These are phyloP conservation scores for Toxotes chatareus DNA, from an alignment of 2,113 vertebrate species.

Conservation along the genomic window DNA sequence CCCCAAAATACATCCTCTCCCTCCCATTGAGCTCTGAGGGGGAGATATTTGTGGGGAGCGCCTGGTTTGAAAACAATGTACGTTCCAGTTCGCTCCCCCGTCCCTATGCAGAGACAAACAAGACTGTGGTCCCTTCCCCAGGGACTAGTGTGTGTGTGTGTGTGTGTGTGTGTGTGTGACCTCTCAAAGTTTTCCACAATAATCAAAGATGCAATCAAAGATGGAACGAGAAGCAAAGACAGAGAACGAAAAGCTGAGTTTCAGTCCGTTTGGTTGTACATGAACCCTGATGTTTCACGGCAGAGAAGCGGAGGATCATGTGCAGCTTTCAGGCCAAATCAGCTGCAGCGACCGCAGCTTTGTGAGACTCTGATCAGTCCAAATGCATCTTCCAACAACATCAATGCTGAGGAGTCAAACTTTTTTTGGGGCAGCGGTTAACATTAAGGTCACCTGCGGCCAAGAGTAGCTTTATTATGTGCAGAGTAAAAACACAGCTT, in stretches of 20 bases:
- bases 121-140: constrained; percentile 66
- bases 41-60: constrained; percentile 71
- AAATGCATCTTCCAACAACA: neutral
- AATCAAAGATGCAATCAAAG: constrained; percentile 59
- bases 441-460: constrained; percentile 1
- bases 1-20: constrained; percentile 34
- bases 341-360: constrained; percentile 8
- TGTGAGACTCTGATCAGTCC: neutral
- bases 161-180: constrained; percentile 5
- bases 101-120: constrained; percentile 66
- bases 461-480: neutral
- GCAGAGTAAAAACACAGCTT: no score
- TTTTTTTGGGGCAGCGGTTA: neutral
- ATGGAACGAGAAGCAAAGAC: constrained; percentile 10
- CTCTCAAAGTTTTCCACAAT: constrained; percentile 52
- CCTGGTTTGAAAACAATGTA: constrained; percentile 80
- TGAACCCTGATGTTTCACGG: constrained; percentile 4
- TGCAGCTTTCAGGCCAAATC: neutral
- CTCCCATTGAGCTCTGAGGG: constrained; percentile 61
- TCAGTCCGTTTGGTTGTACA: neutral
- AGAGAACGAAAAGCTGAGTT: neutral
- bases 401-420: neutral
- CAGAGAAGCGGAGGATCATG: neutral
- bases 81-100: constrained; percentile 57
- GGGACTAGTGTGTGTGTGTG: constrained; percentile 33